Conservation (phyloP, 2,888 invertebrate species). For the Gisinianus flammeolus region DNA sequence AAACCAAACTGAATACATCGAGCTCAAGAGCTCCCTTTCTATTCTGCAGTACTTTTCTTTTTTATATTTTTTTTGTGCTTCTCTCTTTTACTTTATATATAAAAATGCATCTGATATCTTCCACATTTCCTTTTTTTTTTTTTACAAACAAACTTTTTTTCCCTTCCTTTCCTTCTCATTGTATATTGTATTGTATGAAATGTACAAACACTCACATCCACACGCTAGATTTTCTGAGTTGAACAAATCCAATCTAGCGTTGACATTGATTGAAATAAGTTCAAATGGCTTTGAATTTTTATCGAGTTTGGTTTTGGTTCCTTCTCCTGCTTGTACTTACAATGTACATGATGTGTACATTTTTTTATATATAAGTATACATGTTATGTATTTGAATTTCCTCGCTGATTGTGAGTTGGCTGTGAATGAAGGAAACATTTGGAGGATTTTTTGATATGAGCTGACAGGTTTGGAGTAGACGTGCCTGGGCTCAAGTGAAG, state of each 20-base stretch:
- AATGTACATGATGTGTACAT: no score
- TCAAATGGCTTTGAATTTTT: constrained; percentile 43
- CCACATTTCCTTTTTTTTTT: not conserved
- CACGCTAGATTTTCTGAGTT: not conserved
- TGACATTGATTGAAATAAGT: constrained; percentile 52
- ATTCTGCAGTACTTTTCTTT: no score
- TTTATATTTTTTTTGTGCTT: no score
- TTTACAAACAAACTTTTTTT: not conserved
- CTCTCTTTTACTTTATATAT: no score
- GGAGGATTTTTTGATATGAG: constrained; percentile 3
- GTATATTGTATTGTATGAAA: not conserved
- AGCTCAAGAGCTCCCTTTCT: no score
- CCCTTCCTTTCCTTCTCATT: not conserved
- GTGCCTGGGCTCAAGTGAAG: not conserved
- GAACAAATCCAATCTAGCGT: constrained; percentile 33
- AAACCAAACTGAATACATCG: no score
- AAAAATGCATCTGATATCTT: no score
- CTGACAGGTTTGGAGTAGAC: constrained; percentile 18
- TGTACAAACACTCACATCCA: not conserved
- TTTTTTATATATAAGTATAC: not conserved
- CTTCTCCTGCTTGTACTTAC: not conserved
- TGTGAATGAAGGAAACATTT: not conserved
- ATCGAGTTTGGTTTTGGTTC: constrained; percentile 10
- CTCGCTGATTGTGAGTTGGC: no score
- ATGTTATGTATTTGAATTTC: no score